Conservation (phyloP, 2,888 invertebrate species). For the Chymomyza procnemis region DNA sequence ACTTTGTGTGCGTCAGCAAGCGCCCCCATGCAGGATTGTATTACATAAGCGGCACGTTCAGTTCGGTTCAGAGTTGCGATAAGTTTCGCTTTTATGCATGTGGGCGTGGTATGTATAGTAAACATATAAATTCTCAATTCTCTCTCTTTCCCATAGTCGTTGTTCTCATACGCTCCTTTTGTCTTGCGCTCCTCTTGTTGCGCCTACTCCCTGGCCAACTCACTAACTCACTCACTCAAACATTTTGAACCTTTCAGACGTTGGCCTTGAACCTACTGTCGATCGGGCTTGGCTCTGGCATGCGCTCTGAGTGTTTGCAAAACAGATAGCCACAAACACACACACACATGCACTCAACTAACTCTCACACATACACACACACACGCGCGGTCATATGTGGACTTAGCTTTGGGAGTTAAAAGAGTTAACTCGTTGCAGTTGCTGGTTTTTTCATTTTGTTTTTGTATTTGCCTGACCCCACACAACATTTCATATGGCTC, state of each 20-base stretch:
- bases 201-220: conserved; percentile 8
- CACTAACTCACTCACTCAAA: conserved; percentile 7
- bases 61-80: conserved; percentile 27
- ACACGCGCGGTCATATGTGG: not conserved
- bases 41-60: conserved; percentile 52
- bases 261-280: conserved; percentile 65
- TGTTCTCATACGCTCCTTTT: conserved; percentile 3
- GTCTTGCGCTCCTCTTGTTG: not conserved
- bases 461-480: conserved; percentile 60
- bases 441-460: not conserved
- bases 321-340: conserved; percentile 34
- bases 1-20: not conserved
- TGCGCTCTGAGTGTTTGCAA: conserved; percentile 32
- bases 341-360: conserved; percentile 9
- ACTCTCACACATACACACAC: not conserved
- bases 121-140: conserved; percentile 12
- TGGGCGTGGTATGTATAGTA: conserved; percentile 33
- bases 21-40: conserved; percentile 49
- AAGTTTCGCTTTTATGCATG: conserved; percentile 40
- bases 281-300: conserved; percentile 41
- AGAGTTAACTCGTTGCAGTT: not conserved
- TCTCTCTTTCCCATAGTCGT: not conserved
- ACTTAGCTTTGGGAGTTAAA: not conserved
- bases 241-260: conserved; percentile 63
- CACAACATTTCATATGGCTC: conserved; percentile 51